Evolutionary conservation across 2,797 vertebrate species (phyloP).

Genomic region (Galago senegalensis): DNA sequence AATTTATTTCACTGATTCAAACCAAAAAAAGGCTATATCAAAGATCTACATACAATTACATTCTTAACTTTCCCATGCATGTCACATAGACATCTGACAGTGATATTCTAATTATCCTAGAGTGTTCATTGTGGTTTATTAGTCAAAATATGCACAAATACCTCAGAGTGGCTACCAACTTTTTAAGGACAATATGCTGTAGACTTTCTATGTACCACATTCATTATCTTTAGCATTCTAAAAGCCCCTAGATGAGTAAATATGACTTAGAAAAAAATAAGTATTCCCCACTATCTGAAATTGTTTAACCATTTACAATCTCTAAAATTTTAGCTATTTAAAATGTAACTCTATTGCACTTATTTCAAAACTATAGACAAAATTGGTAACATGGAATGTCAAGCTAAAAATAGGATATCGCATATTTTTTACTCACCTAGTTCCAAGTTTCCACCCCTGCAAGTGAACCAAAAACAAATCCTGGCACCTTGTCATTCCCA

Average conservation of each 20-base stretch:
- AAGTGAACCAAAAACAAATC: constrained; percentile 63
- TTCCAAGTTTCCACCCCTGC: constrained; percentile 69
- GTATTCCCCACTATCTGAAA: neutral
- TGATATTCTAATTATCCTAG: neutral
- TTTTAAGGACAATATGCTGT: neutral
- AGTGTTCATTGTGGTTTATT: neutral
- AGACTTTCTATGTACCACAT: neutral
- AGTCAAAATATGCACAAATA: neutral
- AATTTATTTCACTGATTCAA: constrained; percentile 12
- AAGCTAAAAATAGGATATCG: constrained; percentile 57
- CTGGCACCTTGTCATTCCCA: constrained; percentile 65
- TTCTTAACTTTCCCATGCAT: neutral
- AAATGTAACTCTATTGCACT: constrained; percentile 25
- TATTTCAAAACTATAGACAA: constrained; percentile 63
- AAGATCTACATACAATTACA: neutral
- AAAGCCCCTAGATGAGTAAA: neutral
- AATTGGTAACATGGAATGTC: constrained; percentile 69
- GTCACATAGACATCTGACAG: neutral
- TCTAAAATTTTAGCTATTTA: constrained; percentile 35
- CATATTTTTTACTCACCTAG: neutral
- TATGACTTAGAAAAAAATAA: neutral
- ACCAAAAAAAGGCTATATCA: neutral
- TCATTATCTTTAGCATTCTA: neutral
- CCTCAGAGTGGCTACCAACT: neutral
- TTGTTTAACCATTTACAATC: constrained; percentile 5